Evolutionary conservation across 1,140 invertebrate genomes (phyloP), one percentile per base, ranked within the genome.

Genomic region (Apis florea): DNA sequence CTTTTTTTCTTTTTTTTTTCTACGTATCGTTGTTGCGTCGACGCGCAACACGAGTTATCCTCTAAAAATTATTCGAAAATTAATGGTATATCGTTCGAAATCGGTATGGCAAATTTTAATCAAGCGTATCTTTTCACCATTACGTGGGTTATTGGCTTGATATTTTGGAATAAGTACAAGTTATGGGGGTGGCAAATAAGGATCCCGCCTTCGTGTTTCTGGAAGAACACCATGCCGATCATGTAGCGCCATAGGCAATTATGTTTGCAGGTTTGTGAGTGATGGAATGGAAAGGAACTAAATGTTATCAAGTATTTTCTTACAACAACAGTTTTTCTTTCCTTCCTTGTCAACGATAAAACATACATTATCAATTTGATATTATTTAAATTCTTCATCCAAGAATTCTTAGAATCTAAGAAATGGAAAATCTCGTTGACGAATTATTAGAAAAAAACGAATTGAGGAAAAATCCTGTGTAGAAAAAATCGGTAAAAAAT

Each of bases 211-310:
- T 91, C 91, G 92, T 93, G 92, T 91, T 92, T 90, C 49, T 86
- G 90, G 90, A 87, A 86, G 90, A 90, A 88, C 88, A 85, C 85
- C 88, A 86, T 83, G 82, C 83, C 82, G 88, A 85, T 88, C 91
- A 89, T 93, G 92, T 93, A 92, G 89, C 91, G 92, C 92, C 90
- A 86, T 92, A 90, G 91, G 91, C 92, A 92, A 92, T 91, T 75
- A 93, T 92, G 92, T 92, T 93, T 91, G 91, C 89, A 89, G 88
- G 89, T 84, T 83, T 72, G 82, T 85, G 91, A 88, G 88, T 92
- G 92, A 92, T 91, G 92, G 91, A 13, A 75, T 64, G 64, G 31
- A 75, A 51, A 21, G 73, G 64, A 75, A 75, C 24, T 53, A 47
- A 61, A n/a, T n/a, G n/a, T n/a, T n/a, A n/a, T n/a, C n/a, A n/a